These are phyloP conservation scores for Spea bombifrons DNA, from an alignment of 2,113 vertebrate genomes.

Conservation along the genomic window DNA sequence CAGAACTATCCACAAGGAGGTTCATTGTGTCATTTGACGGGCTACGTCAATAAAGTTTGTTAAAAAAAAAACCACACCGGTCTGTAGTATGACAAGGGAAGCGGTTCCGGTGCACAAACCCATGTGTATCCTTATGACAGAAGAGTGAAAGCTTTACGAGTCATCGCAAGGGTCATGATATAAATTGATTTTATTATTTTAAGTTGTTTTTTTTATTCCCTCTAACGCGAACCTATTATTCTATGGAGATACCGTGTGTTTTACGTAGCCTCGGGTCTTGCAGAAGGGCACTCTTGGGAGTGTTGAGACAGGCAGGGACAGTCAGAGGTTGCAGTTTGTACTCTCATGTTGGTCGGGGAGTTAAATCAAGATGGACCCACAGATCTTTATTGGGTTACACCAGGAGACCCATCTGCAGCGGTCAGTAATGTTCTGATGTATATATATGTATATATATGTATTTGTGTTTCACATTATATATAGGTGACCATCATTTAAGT, in stretches of 20 bases:
- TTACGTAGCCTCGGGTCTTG: background rate
- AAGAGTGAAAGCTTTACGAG: background rate
- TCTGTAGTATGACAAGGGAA: background rate
- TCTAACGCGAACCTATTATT: background rate
- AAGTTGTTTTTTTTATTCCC: background rate
- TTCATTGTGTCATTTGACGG: too few relatives aligned
- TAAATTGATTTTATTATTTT: too few relatives aligned
- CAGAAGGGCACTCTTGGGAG: background rate
- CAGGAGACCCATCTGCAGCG: background rate
- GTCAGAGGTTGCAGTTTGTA: background rate
- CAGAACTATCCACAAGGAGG: too few relatives aligned
- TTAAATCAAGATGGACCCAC: background rate
- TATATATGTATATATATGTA: too few relatives aligned
- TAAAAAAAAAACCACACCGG: background rate
- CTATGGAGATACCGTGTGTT: constrained; percentile 7
- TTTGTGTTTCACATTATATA: too few relatives aligned
- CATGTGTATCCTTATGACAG: background rate
- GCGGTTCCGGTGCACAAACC: constrained; percentile 1
- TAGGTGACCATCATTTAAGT: too few relatives aligned
- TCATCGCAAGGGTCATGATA: background rate
- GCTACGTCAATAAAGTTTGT: background rate
- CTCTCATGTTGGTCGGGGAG: background rate
- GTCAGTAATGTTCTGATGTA: background rate
- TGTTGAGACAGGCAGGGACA: background rate
- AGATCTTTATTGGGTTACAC: too few relatives aligned